Evolutionary conservation across 2,888 invertebrate species (phyloP), one percentile per base, ranked within the genome.

Genomic region (Epinotia bilunana): DNA sequence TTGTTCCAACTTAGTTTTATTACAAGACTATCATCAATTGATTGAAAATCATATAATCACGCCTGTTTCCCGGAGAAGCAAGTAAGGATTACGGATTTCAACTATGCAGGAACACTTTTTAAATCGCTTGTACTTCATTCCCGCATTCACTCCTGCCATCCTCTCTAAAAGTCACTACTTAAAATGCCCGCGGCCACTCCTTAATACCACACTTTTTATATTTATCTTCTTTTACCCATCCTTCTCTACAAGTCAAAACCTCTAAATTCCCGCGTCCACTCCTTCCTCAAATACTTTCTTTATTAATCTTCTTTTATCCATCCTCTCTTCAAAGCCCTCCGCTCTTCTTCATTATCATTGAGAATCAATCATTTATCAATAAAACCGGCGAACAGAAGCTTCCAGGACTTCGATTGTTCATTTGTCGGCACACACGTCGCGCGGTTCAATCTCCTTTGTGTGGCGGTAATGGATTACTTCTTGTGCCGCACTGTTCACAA

Each of bases 401-500:
- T 3, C 13, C 18, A 9, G 67, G 55, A 23, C 64, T 5, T 6
- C 18, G 55, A 67, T 67, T 67, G 57, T 67, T 67, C 55, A 57
- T 7, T 55, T 55, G 64, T 46, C 16, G 46, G 46, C 20, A 20
- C 63, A 64, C 72, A 62, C n/a, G n/a, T 23, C 43, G 49, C 69
- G 57, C 61, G 49, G 28, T 68, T 61, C 67, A 62, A 67, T 61
- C 55, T 28, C 16, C 68, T 68, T 68, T 73, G 73, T 73, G 73
- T 23, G 16, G 33, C 63, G 23, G 28, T 64, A 58, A 65, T 62
- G 62, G 55, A 46, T 55, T 55, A 62, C 61, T 39, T 55, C 58
- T 61, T 43, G 53, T 62, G 20, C 49, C 61, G n/a, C 18, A 23
- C 33, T 16, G 33, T 58, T 23, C 33, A 53, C 57, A 67, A 67